A percentile compares a stretch with the other conserved stretches of the same genome.
phyloP scores from a whole-genome alignment of 2,888 invertebrate genomes.

The Chorisops tibialis region DNA sequence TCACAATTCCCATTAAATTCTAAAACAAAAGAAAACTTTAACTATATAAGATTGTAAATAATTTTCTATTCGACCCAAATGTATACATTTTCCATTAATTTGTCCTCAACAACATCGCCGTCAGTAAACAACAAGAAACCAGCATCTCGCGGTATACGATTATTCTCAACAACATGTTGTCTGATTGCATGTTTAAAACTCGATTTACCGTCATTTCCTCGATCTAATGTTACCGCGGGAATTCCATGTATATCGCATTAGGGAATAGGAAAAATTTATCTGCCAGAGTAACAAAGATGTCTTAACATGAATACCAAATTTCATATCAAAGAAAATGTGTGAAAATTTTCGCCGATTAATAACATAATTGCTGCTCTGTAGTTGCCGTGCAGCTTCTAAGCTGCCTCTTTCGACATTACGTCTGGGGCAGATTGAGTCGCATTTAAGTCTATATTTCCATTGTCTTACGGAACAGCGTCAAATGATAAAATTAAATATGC shows the following conservation, averaged over 20 bases:
- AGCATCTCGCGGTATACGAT: too few species aligned
- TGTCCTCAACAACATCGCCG: too few species aligned
- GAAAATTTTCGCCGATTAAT: conserved; percentile 32
- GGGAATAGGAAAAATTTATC: background rate
- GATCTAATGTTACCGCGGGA: conserved; percentile 22
- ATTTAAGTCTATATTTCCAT: conserved; percentile 8
- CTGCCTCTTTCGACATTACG: background rate
- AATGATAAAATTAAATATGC: conserved; percentile 5
- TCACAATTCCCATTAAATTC: too few species aligned
- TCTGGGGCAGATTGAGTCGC: background rate
- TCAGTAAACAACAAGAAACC: too few species aligned
- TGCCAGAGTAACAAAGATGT: conserved; percentile 18
- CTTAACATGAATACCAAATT: conserved; percentile 28
- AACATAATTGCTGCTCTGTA: conserved; percentile 30
- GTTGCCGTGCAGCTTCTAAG: conserved; percentile 5
- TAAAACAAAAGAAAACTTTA: too few species aligned
- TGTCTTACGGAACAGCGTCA: conserved; percentile 11
- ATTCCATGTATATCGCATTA: background rate
- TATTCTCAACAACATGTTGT: background rate
- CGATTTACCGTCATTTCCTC: conserved; percentile 26
- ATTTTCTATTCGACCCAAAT: too few species aligned
- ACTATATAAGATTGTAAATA: too few species aligned
- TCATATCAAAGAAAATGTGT: conserved; percentile 30
- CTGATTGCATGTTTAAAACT: conserved; percentile 28
- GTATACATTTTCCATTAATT: too few species aligned